Evolutionary conservation across 2,113 vertebrate species (phyloP), one percentile per base, ranked within the genome.

Genomic region (Tragulus kanchil): DNA sequence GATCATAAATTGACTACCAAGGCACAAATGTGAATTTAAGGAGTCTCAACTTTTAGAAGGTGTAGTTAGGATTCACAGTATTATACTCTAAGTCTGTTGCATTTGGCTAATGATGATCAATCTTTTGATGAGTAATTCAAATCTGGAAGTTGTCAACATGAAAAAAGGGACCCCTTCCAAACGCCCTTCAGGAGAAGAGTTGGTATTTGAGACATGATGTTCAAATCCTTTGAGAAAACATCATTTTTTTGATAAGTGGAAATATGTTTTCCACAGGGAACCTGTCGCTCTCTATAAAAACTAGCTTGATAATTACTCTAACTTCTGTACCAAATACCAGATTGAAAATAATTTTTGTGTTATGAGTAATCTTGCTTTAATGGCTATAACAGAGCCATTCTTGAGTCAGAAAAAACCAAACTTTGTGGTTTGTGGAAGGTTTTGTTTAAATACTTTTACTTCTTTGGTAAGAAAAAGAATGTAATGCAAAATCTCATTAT

Each of bases 81-180:
- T 31, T 56, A 45, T 23, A 15, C 48, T 42, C 56, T 11, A 50
- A 94, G 67, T 79, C n/a, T 17, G 93, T 87, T 58, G 31, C 86
- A 64, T 84, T 48, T 89, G 65, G 52, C 50, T 86, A 94, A 82
- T 89, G 2, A 8, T 95, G 96, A 93, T 90, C 89, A 59, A 87
- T 97, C 79, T 94, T 94, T 87, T 86, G 78, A 89, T 97, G 96
- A 97, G 73, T 92, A 90, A 97, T 77, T 97, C 84, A 96, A 62
- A 94, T 92, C 96, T 82, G 82, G 75, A 84, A 56, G 31, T 75
- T 95, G 91, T 94, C 92, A 95, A 62, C 75, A 92, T 95, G 94
- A 69, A 71, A 86, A 90, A 83, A 79, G 50, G 50, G 65, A 26
- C 48, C 73, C 52, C 19, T 58, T 82, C 79, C 89, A 93, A 83